phyloP scores from a whole-genome alignment of 2,888 invertebrate genomes.

The Hoplodrina blanda region DNA sequence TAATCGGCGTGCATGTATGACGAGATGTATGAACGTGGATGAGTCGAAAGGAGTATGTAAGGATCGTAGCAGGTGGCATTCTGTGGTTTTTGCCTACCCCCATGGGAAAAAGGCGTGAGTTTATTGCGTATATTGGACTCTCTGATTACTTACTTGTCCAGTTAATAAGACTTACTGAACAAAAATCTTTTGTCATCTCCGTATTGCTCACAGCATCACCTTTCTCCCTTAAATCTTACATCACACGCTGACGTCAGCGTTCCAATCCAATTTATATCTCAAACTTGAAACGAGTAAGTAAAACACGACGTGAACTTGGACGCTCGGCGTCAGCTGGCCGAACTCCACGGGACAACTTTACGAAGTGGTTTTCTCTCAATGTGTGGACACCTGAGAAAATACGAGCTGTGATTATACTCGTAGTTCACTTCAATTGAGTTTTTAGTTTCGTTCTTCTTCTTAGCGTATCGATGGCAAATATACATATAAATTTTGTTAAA shows the following conservation, averaged over 20 bases:
- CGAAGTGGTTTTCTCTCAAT: conserved; percentile 20
- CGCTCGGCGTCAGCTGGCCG: conserved; percentile 38
- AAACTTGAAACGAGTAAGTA: conserved; percentile 37
- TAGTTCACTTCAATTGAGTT: conserved; percentile 5
- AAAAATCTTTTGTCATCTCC: too few relatives aligned
- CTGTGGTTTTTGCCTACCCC: too few relatives aligned
- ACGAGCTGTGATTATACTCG: conserved; percentile 22
- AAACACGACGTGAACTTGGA: conserved; percentile 34
- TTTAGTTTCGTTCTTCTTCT: conserved; percentile 24
- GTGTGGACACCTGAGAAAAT: conserved; percentile 44
- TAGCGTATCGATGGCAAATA: too few relatives aligned
- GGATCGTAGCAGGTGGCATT: too few relatives aligned
- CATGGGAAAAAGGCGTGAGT: too few relatives aligned
- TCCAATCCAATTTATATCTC: conserved; percentile 49
- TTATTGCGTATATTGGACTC: too few relatives aligned
- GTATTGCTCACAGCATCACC: neutral
- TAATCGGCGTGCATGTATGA: too few relatives aligned
- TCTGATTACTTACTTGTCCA: too few relatives aligned
- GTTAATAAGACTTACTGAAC: too few relatives aligned
- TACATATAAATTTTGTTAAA: too few relatives aligned
- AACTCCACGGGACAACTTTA: conserved; percentile 38
- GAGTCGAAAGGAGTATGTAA: too few relatives aligned
- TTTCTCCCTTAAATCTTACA: conserved; percentile 1
- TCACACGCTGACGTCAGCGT: conserved; percentile 13
- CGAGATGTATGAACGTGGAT: too few relatives aligned